Evolutionary conservation across 2,113 vertebrate genomes (phyloP).

Genomic region (Athene cunicularia): DNA sequence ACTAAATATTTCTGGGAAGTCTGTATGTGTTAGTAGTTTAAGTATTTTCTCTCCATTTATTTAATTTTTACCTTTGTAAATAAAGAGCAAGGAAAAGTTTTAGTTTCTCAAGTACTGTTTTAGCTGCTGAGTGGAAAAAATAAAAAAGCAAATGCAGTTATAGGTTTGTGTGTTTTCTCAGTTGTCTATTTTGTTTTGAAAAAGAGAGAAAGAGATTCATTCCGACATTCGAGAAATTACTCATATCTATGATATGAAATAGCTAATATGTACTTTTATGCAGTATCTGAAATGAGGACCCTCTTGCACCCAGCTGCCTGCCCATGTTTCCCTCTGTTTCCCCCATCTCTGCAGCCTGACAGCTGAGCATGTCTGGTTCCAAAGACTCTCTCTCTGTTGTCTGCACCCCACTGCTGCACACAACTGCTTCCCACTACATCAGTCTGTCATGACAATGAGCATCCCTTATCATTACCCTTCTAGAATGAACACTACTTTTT

Average conservation of each 20-base stretch:
- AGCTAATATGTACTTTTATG: background rate
- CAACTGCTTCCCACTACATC: background rate
- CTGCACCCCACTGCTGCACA: background rate
- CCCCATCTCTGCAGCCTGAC: background rate
- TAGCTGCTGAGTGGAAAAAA: background rate
- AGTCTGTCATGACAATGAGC: background rate
- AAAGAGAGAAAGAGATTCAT: background rate
- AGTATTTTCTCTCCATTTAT: background rate
- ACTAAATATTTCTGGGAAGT: background rate
- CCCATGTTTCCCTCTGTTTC: background rate
- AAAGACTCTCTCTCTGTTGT: background rate
- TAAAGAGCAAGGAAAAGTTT: background rate
- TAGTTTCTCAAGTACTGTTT: background rate
- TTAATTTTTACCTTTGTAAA: background rate
- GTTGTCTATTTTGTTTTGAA: background rate
- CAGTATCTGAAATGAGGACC: background rate
- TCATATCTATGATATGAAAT: background rate
- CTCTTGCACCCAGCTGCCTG: background rate
- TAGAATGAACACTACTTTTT: background rate
- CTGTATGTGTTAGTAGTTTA: background rate
- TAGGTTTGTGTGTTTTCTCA: background rate
- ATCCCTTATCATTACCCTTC: background rate
- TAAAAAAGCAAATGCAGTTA: background rate
- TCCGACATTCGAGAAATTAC: background rate
- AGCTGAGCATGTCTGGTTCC: accelerated